phyloP scores from a whole-genome alignment of 2,888 invertebrate species.

The Fragum fragum region DNA sequence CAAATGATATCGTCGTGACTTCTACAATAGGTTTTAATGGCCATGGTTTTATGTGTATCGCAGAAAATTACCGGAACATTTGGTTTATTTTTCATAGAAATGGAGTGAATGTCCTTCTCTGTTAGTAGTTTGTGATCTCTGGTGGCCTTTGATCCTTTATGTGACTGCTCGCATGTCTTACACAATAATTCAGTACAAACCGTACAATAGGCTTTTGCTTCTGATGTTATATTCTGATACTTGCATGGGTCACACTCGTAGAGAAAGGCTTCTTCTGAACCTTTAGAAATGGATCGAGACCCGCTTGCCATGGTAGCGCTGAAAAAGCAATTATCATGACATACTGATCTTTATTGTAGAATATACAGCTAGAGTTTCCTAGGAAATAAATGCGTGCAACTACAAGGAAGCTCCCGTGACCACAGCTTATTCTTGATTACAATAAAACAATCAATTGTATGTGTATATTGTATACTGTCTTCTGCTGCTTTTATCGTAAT shows the following conservation, averaged over 20 bases:
- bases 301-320: neutral
- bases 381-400: too few species aligned
- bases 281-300: neutral
- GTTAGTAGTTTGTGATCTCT: neutral
- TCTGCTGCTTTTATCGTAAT: too few species aligned
- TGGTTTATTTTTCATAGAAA: neutral
- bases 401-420: too few species aligned
- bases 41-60: neutral
- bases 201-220: conserved; percentile 13
- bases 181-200: conserved; percentile 13
- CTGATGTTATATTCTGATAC: conserved; percentile 17
- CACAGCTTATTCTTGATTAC: too few species aligned
- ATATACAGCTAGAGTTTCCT: too few species aligned
- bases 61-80: neutral
- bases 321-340: too few species aligned
- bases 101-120: neutral
- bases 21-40: neutral
- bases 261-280: neutral
- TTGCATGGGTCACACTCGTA: conserved; percentile 8
- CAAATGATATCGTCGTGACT: conserved; percentile 2
- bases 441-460: too few species aligned
- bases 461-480: too few species aligned
- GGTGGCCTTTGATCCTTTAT: neutral
- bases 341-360: too few species aligned
- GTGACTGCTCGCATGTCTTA: neutral